These are phyloP conservation scores for Dreissena rostriformis DNA, from an alignment of 1,140 invertebrate genomes.

Conservation along the genomic window DNA sequence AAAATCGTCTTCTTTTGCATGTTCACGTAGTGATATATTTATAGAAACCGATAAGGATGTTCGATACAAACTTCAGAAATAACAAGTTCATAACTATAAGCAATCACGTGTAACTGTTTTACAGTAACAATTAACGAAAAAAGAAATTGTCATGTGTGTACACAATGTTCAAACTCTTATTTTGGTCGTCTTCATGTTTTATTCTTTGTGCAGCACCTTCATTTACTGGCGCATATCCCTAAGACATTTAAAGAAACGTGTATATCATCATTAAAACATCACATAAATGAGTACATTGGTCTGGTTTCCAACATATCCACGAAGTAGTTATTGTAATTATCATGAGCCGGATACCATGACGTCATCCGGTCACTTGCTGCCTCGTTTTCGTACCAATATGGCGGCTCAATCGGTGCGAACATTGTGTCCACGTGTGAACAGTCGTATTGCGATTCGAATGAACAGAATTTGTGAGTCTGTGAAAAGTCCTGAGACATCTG, in stretches of 20 bases:
- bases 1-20: too few species aligned
- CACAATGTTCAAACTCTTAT: not conserved
- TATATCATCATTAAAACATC: conserved; percentile 15
- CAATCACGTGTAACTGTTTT: too few species aligned
- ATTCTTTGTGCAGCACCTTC: not conserved
- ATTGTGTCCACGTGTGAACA: not conserved
- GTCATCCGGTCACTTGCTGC: not conserved
- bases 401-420: not conserved
- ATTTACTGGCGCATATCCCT: not conserved
- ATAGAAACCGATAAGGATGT: too few species aligned
- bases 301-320: not conserved
- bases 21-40: too few species aligned
- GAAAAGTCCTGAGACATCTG: not conserved
- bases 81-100: too few species aligned
- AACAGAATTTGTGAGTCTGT: not conserved
- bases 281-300: conserved; percentile 10
- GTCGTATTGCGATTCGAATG: not conserved
- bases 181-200: not conserved
- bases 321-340: conserved; percentile 29
- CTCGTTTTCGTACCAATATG: not conserved
- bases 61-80: too few species aligned
- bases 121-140: not conserved
- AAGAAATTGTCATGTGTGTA: not conserved
- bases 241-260: not conserved
- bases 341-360: conserved; percentile 23